These are phyloP conservation scores for Sinocyclocheilus anophthalmus DNA, from an alignment of 2,113 vertebrate species.

Conservation along the genomic window DNA sequence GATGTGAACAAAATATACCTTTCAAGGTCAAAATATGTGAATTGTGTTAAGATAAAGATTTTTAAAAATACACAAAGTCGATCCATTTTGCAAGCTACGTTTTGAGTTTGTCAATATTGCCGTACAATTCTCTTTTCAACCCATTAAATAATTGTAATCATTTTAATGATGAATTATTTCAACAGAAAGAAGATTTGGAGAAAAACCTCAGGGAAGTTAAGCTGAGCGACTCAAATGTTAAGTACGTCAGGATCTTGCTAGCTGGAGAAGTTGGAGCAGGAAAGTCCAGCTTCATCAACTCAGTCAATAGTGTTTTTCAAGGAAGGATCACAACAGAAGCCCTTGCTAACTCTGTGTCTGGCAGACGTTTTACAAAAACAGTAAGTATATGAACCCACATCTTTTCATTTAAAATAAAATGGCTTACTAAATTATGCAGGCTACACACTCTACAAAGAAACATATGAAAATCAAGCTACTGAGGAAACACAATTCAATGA, in stretches of 20 bases:
- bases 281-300: not conserved
- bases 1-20: too few relatives aligned
- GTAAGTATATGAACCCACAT: not conserved
- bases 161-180: not conserved
- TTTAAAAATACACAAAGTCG: too few relatives aligned
- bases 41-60: too few relatives aligned
- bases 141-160: not conserved
- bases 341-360: not conserved
- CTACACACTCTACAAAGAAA: too few relatives aligned
- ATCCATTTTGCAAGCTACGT: too few relatives aligned
- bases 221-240: not conserved
- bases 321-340: not conserved
- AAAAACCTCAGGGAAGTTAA: not conserved
- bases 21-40: too few relatives aligned
- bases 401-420: too few relatives aligned
- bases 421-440: too few relatives aligned
- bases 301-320: not conserved
- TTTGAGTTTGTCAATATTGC: too few relatives aligned
- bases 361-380: not conserved
- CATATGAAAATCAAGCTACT: too few relatives aligned
- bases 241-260: not conserved
- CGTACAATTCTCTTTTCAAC: too few relatives aligned
- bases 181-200: not conserved
- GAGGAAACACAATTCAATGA: too few relatives aligned
- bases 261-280: not conserved